phyloP scores from a whole-genome alignment of 2,888 invertebrate species.

The Lasioglossum lativentre region DNA sequence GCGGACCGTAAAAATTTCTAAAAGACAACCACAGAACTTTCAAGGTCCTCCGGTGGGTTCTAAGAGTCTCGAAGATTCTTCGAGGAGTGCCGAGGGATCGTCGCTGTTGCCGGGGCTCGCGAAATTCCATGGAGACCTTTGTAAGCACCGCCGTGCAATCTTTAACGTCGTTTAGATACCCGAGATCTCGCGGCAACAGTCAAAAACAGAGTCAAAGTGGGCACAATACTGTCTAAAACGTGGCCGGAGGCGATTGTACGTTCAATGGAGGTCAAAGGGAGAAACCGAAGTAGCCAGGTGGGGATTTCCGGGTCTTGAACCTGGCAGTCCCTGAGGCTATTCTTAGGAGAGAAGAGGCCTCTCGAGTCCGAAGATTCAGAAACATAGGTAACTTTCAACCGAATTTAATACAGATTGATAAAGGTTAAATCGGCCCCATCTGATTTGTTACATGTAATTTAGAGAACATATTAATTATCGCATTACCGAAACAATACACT shows the following conservation, averaged over 20 bases:
- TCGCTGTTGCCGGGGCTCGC: background rate
- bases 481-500: background rate
- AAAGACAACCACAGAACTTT: background rate
- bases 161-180: background rate
- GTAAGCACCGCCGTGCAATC: background rate
- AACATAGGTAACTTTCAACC: background rate
- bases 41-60: background rate
- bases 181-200: background rate
- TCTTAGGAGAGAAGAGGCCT: background rate
- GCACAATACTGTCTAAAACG: background rate
- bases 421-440: too few relatives aligned
- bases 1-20: background rate
- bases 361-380: background rate
- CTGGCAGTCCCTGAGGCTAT: background rate
- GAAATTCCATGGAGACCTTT: background rate
- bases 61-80: background rate
- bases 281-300: background rate
- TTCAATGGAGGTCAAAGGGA: background rate
- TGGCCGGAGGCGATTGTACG: background rate
- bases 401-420: too few relatives aligned
- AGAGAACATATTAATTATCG: background rate
- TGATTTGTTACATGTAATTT: background rate
- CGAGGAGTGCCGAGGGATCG: background rate
- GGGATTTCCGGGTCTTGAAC: background rate
- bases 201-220: background rate